Conservation (phyloP, 2,113 vertebrate genomes). For the Stegostoma tigrinum region DNA sequence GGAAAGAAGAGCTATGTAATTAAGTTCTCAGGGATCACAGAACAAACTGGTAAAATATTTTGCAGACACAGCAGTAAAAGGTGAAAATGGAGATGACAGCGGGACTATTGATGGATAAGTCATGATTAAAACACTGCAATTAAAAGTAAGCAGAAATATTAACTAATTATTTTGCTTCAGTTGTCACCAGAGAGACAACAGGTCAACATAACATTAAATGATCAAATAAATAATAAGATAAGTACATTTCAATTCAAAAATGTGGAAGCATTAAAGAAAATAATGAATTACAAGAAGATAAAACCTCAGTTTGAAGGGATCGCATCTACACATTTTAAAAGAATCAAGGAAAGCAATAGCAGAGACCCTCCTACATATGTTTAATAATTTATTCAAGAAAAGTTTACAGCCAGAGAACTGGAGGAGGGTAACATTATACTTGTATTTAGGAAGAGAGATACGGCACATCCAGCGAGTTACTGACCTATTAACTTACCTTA, state of each 20-base stretch:
- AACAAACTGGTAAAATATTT: background rate
- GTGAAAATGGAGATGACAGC: background rate
- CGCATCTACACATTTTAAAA: background rate
- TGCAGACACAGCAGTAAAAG: background rate
- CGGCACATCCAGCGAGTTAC: background rate
- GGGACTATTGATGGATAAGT: background rate
- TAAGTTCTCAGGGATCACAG: background rate
- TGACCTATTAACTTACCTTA: background rate
- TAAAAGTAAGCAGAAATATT: background rate
- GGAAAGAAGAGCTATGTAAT: background rate
- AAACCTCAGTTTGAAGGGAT: background rate
- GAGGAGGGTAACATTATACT: background rate
- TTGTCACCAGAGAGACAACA: background rate
- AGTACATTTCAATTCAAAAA: background rate
- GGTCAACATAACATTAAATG: background rate
- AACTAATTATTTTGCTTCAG: too few relatives aligned
- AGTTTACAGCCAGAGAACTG: background rate
- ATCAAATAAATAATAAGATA: background rate
- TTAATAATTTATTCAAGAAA: background rate
- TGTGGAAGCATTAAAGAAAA: background rate
- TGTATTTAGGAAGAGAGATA: background rate
- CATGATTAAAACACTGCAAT: background rate
- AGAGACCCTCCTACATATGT: background rate
- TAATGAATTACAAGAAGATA: background rate
- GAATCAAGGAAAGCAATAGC: background rate